Evolutionary conservation across 2,113 vertebrate genomes (phyloP).

Genomic region (Corythaixoides concolor): DNA sequence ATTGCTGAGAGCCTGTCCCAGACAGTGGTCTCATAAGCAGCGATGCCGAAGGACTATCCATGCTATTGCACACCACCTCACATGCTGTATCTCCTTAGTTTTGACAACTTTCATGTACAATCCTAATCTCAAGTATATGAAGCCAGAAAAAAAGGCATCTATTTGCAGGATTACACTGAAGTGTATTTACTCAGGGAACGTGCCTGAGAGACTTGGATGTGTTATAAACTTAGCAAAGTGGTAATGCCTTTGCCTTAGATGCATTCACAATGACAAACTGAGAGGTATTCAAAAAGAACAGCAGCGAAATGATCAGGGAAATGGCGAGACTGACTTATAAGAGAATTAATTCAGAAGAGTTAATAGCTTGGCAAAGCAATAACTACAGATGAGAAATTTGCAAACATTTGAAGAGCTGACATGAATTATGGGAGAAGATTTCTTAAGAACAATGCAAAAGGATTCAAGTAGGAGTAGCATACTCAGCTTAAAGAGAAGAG

Average conservation of each 20-base stretch:
- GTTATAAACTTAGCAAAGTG: background rate
- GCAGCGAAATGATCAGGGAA: background rate
- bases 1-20: background rate
- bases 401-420: conserved; percentile 52
- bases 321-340: background rate
- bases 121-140: background rate
- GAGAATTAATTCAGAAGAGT: conserved; percentile 10
- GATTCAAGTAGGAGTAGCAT: conserved; percentile 12
- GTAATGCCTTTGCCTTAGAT: background rate
- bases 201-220: background rate
- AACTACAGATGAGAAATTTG: conserved; percentile 37
- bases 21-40: background rate
- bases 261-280: background rate
- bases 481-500: background rate
- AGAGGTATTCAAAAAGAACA: conserved; percentile 2
- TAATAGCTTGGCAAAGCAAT: conserved; percentile 40
- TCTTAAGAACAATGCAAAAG: background rate
- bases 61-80: background rate
- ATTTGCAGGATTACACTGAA: background rate
- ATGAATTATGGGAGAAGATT: conserved; percentile 27
- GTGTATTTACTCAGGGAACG: background rate
- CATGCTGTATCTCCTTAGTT: background rate
- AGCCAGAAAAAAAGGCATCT: background rate
- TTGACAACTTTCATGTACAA: background rate
- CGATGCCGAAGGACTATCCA: background rate